Base-by-base conservation (phyloP, 2,113 vertebrate genomes). In the Gymnorhina tibicen region DNA sequence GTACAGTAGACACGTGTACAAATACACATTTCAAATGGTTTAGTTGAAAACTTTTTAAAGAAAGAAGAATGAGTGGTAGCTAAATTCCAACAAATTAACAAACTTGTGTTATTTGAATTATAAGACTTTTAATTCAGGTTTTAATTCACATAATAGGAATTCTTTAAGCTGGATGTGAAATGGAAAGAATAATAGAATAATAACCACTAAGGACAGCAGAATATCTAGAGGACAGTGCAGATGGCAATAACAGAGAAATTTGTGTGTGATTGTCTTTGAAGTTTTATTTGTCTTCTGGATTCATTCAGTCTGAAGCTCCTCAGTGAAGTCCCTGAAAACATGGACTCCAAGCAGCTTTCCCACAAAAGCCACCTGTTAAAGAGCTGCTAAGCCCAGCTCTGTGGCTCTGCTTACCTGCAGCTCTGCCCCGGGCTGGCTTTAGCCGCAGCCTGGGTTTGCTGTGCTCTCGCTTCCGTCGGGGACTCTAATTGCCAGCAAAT, bases 401-500 rank as follows among this genome's bases (percentile, higher is more conserved):
- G 32, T 50, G 69, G 41, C 85, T 95, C 63, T 86, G 78, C 97
- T 95, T 93, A 97, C 97, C 97, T 98, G 96, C 70, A 33, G 60
- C 56, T 32, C 63, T 50, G 76, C 84, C 87, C 66, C 77, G 93
- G 93, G 87, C 67, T 94, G 96, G 3, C 96, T 79, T 60, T 37
- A 74, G 94, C 95, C 77, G 91, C 58, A 91, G 95, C 91, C 97
- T 6, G 80, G 27, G 64, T 84, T 87, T 96, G 93, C 95, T 93
- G 95, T 18, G 78, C 95, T 86, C 42, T 95, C 90, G 5, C 96
- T 96, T 96, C 97, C 94, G 50, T 93, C 96, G 94, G 96, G 84
- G 80, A 59, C 76, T 97, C 97, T 98, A 98, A 98, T 98, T 98
- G 98, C 96, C 95, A 94, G 95, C 96, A 97, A 97, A 97, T 95